These are phyloP conservation scores for Listronotus oregonensis DNA, from an alignment of 1,140 invertebrate species.

Conservation along the genomic window DNA sequence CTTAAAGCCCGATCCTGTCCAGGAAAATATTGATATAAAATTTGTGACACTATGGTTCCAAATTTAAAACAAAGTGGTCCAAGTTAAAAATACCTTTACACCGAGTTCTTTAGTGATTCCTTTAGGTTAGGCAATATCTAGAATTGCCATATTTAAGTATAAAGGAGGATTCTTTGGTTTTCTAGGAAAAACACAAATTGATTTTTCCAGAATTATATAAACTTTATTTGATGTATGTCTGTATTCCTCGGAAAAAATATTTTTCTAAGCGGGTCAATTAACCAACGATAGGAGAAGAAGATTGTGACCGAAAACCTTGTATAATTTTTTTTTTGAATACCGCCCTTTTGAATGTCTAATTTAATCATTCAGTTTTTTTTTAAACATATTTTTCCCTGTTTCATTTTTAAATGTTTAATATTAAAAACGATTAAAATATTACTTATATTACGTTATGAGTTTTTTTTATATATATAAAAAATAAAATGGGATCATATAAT, in stretches of 20 bases:
- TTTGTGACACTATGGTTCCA: constrained; percentile 18
- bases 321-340: too few relatives aligned
- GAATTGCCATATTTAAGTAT: constrained; percentile 36
- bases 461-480: too few relatives aligned
- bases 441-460: too few relatives aligned
- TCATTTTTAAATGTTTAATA: too few relatives aligned
- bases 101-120: constrained; percentile 5
- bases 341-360: too few relatives aligned
- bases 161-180: constrained; percentile 36
- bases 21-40: not conserved
- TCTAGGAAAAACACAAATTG: constrained; percentile 41
- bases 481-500: too few relatives aligned
- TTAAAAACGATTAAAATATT: too few relatives aligned
- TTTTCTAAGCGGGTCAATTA: constrained; percentile 41
- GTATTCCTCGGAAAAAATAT: constrained; percentile 45
- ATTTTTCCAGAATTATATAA: constrained; percentile 37
- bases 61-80: constrained; percentile 21
- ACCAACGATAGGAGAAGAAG: too few relatives aligned
- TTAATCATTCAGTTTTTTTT: too few relatives aligned
- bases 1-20: not conserved
- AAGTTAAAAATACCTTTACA: constrained; percentile 4
- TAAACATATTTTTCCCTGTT: too few relatives aligned
- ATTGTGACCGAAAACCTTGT: too few relatives aligned
- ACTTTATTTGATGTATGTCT: constrained; percentile 28
- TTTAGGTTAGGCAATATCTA: constrained; percentile 25